Conservation (phyloP, 2,888 invertebrate genomes). For the Sepiola atlantica region DNA sequence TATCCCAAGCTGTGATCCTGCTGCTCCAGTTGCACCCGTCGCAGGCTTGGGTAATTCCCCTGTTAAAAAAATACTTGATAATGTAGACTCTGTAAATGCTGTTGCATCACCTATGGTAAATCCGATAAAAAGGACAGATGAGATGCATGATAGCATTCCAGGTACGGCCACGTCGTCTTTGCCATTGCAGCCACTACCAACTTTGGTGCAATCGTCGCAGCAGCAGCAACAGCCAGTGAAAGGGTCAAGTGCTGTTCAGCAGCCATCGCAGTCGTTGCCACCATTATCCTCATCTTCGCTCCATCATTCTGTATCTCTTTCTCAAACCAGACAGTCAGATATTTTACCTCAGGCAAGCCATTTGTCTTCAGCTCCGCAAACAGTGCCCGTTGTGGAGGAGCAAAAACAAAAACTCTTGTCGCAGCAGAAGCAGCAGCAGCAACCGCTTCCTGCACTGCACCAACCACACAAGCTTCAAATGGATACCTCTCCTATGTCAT, state of each 20-base stretch:
- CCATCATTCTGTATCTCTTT: not conserved
- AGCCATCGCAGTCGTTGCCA: constrained; percentile 35
- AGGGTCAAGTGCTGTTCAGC: not conserved
- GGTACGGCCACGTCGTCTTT: constrained; percentile 35
- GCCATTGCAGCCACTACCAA: constrained; percentile 37
- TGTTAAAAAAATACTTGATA: constrained; percentile 32
- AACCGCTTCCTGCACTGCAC: not conserved
- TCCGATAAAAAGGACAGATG: constrained; percentile 40
- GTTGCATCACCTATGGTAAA: not conserved
- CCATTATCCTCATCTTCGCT: constrained; percentile 36
- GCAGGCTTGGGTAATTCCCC: not conserved
- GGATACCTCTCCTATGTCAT: constrained; percentile 42
- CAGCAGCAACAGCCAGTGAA: not conserved
- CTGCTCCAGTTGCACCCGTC: not conserved
- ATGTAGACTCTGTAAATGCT: constrained; percentile 33
- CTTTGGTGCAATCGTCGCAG: constrained; percentile 35
- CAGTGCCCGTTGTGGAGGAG: not conserved
- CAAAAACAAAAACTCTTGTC: not conserved
- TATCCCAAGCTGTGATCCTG: constrained; percentile 12
- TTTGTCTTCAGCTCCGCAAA: constrained; percentile 34
- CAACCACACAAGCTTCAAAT: constrained; percentile 42
- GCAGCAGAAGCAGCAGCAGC: not conserved
- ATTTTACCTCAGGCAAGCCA: constrained; percentile 33
- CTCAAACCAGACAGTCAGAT: constrained; percentile 42
- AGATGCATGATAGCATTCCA: constrained; percentile 44